Base-by-base conservation (phyloP, 2,113 vertebrate genomes). In the Poeciliopsis occidentalis region DNA sequence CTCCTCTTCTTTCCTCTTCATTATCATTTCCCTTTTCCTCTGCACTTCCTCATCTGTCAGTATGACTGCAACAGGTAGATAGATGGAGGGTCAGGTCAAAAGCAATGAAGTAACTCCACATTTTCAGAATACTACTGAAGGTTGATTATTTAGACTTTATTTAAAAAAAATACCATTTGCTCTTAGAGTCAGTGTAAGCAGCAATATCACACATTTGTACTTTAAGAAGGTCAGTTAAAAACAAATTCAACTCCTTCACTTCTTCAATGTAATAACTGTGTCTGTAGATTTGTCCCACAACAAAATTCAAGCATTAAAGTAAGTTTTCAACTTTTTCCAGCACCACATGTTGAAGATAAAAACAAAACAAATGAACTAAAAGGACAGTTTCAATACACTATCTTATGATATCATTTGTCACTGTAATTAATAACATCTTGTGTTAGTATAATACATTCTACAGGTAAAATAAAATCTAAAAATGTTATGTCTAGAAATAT, bases 31-130 rank as follows among this genome's bases (percentile, higher is more conserved):
- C 1, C 97, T 93, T 88, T 99, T 99, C 85, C 97, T 94, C 93
- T 98, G 97, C 51, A 99, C 97, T 81, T 99, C 97, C 87, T 98
- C 97, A 0, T 99, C 98, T 0, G 98, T 99, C 87, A 99, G 92
- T 87, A 99, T 99, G 91, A 99, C 98, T 99, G 80, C 8, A 82
- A 82, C 0, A 63, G 31, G 75, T 17, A 8, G 29, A 54, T 11
- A 12, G 1, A 39, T 60, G 11, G 51, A 22, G 62, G 3, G n/a
- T 65, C 7, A n/a, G 6, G 27, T 51, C 27, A 8, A 63, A 57
- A 57, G 22, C 51, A 54, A 22, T 54, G 22, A 54, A 8, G 22
- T 54, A 7, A 57, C 17, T 57, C 24, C 10, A 24, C 19, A n/a
- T 57, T 57, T 57, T 22, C 17, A n/a, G 10, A 24, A 57, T n/a